A percentile compares a stretch with the other conserved stretches of the same genome.
These are phyloP conservation scores for Zoanthus gigantus DNA, from an alignment of 92 coral and sea anemone genomes.

Conservation along the genomic window DNA sequence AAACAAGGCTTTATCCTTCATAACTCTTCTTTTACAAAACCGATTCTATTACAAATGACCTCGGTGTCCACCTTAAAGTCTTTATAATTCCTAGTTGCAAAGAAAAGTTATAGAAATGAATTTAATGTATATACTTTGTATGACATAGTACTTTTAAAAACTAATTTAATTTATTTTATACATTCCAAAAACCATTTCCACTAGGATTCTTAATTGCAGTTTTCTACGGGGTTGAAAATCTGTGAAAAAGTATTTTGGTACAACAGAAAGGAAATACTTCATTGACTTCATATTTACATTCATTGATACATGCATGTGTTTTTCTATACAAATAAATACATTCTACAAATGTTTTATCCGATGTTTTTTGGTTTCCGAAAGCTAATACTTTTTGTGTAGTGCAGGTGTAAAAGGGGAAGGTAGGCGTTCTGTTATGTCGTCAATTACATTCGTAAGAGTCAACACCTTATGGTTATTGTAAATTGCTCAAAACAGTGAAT, in stretches of 20 bases:
- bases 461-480: too few relatives aligned
- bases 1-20: neutral
- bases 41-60: too few relatives aligned
- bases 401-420: too few relatives aligned
- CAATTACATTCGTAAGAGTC: too few relatives aligned
- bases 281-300: neutral
- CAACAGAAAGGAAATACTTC: neutral
- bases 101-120: neutral
- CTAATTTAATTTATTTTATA: neutral
- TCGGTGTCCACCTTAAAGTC: too few relatives aligned
- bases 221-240: neutral
- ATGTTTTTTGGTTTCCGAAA: too few relatives aligned
- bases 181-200: neutral
- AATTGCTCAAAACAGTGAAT: too few relatives aligned
- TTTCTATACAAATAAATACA: neutral
- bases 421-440: too few relatives aligned
- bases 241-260: neutral
- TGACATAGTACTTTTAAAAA: neutral
- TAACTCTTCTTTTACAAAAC: neutral
- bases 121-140: neutral
- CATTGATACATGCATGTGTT: neutral
- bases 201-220: neutral
- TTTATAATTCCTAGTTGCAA: too few relatives aligned
- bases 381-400: too few relatives aligned
- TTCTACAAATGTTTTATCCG: too few relatives aligned